Evolutionary conservation across 2,113 vertebrate genomes (phyloP).

Genomic region (Isichthys henryi): DNA sequence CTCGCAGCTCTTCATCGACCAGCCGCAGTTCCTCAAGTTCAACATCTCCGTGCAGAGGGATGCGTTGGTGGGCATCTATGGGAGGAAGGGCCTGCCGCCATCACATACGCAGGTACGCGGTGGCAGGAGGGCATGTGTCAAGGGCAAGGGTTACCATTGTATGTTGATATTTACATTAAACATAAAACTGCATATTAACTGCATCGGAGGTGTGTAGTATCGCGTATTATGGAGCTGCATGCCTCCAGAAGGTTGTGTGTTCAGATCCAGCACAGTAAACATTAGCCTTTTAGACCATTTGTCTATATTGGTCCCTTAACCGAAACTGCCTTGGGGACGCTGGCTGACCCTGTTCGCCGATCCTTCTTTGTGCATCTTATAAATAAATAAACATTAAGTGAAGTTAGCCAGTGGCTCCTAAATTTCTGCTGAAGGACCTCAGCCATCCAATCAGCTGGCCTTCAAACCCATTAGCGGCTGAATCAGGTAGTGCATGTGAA

Average conservation of each 20-base stretch:
- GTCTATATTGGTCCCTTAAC: background rate
- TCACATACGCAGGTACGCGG: slow-evolving; percentile 87
- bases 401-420: background rate
- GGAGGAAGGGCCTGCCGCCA: slow-evolving; percentile 90
- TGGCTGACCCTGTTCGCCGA: background rate
- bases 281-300: background rate
- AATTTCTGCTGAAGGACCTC: background rate
- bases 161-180: background rate
- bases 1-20: slow-evolving; percentile 93
- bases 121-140: background rate
- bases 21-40: slow-evolving; percentile 95
- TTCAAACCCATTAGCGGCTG: background rate
- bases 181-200: background rate
- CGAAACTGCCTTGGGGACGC: background rate
- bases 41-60: slow-evolving; percentile 97
- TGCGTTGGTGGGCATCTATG: slow-evolving; percentile 91
- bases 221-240: background rate
- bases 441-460: background rate
- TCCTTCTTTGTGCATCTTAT: background rate
- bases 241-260: background rate
- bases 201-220: background rate
- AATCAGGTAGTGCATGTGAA: background rate
- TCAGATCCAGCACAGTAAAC: background rate
- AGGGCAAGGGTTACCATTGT: background rate
- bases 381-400: background rate